Evolutionary conservation across 1,140 invertebrate genomes (phyloP).

Genomic region (Drosophila nasuta): DNA sequence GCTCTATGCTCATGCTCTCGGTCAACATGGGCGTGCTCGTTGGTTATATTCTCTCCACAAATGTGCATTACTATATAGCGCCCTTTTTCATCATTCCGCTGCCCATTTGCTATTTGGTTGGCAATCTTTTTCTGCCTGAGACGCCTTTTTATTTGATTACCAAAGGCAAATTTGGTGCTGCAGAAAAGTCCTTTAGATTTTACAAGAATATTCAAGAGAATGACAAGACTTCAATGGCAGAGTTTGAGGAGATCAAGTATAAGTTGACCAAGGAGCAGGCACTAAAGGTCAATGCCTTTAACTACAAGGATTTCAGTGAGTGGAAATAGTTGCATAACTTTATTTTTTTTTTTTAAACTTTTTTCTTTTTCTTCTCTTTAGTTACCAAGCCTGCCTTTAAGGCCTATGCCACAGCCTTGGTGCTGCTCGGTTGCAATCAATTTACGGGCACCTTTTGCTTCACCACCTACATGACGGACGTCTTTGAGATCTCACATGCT

Average conservation of each 20-base stretch:
- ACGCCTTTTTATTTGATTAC: slow-evolving; percentile 90
- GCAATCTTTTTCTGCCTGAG: slow-evolving; percentile 91
- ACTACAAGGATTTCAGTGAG: slow-evolving; percentile 73
- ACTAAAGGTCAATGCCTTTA: slow-evolving; percentile 30
- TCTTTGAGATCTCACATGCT: slow-evolving; percentile 88
- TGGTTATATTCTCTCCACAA: slow-evolving; percentile 90
- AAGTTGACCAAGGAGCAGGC: slow-evolving; percentile 51
- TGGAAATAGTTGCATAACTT: not conserved
- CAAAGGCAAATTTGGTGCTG: slow-evolving; percentile 87
- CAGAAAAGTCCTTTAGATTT: slow-evolving; percentile 87
- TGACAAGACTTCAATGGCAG: slow-evolving; percentile 41
- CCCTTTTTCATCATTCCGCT: slow-evolving; percentile 88
- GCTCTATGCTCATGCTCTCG: slow-evolving; percentile 92
- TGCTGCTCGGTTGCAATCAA: slow-evolving; percentile 50
- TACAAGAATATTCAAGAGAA: slow-evolving; percentile 62
- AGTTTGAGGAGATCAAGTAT: slow-evolving; percentile 58
- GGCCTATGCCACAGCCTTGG: slow-evolving; percentile 45
- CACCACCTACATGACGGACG: slow-evolving; percentile 83
- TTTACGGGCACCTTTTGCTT: slow-evolving; percentile 65
- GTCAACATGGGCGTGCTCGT: slow-evolving; percentile 92
- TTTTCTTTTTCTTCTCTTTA: not conserved
- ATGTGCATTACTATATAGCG: slow-evolving; percentile 88
- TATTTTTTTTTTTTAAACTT: not conserved
- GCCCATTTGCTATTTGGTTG: slow-evolving; percentile 88
- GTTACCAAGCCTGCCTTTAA: slow-evolving; percentile 48